Base-by-base conservation (phyloP, 2,797 vertebrate genomes). In the Chrysocyon brachyurus region DNA sequence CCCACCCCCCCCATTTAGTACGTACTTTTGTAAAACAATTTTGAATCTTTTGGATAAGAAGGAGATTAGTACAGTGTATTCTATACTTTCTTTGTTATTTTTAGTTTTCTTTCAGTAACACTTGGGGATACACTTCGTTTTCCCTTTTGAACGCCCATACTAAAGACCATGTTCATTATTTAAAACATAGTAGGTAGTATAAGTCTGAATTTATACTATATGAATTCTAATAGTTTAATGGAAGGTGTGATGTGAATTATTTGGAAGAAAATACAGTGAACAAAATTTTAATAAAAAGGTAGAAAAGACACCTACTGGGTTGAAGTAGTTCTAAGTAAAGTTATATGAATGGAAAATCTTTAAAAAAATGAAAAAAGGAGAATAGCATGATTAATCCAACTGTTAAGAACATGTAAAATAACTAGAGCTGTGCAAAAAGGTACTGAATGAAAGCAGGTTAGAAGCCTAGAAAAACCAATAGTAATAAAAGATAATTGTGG, bases 81-180 rank as follows among this genome's bases (percentile, higher is more conserved):
- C 11, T 92, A 0, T 83, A 31, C 10, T 79, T 94, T 72, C 81
- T 10, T 70, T 46, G 52, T 28, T 93, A 56, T 78, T 26, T 86
- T 88, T 64, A 72, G 11, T 19, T 78, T 22, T 90, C 4, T 84
- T 56, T 90, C 28, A 26, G 1, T 86, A 59, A 79, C 49, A 70
- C 78, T 88, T 88, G 72, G 17, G 17, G 26, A n/a, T n/a, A 11
- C 0, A 22, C 5, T 52, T 91, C 5, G 31, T 91, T 94, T 93
- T 83, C 6, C 15, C 19, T 93, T 93, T 83, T 46, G 72, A 90
- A 89, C 92, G 59, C 90, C 49, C 12, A 4, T 63, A 22, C 28
- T 83, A 28, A 87, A 94, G 87, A 89, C 61, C 56, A 8, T 77
- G 8, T 70, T 84, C 16, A 28, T 92, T 94, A 57, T 95, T 96